Evolutionary conservation across 2,113 vertebrate genomes (phyloP).

Genomic region (Microtus richardsoni): DNA sequence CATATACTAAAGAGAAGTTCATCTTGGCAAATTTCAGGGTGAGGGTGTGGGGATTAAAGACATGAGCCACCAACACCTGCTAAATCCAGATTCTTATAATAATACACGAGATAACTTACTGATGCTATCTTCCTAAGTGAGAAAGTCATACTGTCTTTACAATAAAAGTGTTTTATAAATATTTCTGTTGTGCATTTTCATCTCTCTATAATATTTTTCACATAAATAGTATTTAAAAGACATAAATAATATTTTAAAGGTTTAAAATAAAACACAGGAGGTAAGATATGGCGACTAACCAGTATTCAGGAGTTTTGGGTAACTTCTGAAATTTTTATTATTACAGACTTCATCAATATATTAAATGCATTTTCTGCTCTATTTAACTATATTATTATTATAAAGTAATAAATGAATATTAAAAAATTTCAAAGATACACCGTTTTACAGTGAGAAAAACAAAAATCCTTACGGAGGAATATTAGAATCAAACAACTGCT

Average conservation of each 20-base stretch:
- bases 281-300: not conserved
- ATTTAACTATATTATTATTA: not conserved
- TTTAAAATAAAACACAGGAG: not conserved
- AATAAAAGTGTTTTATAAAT: not conserved
- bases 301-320: not conserved
- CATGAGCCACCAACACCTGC: not conserved
- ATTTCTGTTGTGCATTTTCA: not conserved
- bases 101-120: not conserved
- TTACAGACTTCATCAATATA: not conserved
- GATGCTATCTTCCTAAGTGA: not conserved
- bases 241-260: no score
- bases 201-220: not conserved
- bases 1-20: not conserved
- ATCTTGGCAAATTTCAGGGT: not conserved
- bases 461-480: not conserved
- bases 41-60: not conserved
- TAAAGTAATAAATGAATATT: not conserved
- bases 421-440: not conserved
- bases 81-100: not conserved
- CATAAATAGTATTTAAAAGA: not conserved
- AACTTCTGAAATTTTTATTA: not conserved
- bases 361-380: not conserved
- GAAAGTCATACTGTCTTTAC: not conserved
- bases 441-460: not conserved
- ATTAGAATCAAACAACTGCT: not conserved